Evolutionary conservation across 2,113 vertebrate species (phyloP), one percentile per base, ranked within the genome.

Genomic region (Orientallactaga bullata): DNA sequence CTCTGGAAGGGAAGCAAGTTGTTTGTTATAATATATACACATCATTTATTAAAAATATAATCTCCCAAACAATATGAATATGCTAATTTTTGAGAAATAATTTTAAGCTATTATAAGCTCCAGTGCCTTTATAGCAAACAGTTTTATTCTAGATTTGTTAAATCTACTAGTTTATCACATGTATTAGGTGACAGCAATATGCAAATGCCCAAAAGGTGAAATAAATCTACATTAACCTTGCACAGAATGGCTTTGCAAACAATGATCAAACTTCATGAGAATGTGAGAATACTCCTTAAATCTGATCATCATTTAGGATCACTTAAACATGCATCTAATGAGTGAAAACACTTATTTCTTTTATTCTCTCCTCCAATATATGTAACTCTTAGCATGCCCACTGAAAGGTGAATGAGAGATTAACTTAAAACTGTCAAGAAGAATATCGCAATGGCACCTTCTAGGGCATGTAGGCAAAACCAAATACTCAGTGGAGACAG

Each of bases 391-490:
- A 95, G 94, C 91, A 96, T 95, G 93, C 86, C 94, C 85, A 68
- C n/a, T 82, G 37, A 94, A 90, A 90, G 90, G 96, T 95, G 93
- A 96, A 90, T 96, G 88, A 93, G 91, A 95, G 88, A 96, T 94
- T 95, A 96, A 90, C 92, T 96, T 66, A 86, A 95, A 97, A 96
- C 90, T 81, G 86, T 94, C 86, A 94, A 92, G 88, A 74, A 95
- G 92, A 94, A 90, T 96, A 96, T 95, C 81, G 96, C 94, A 96
- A 96, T 65, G 83, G 96, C 95, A 98, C 97, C 97, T 98, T 97
- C 94, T 94, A 97, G 98, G 98, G 98, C 96, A 94, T 97, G 96
- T 97, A 97, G 97, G 98, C 98, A 98, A 98, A 98, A 97, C 96
- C 95, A 97, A 98, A 98, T 98, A 96, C 97, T 98, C 97, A 97